Evolutionary conservation across 2,797 vertebrate genomes (phyloP).

Genomic region (Sparidentex hasta): DNA sequence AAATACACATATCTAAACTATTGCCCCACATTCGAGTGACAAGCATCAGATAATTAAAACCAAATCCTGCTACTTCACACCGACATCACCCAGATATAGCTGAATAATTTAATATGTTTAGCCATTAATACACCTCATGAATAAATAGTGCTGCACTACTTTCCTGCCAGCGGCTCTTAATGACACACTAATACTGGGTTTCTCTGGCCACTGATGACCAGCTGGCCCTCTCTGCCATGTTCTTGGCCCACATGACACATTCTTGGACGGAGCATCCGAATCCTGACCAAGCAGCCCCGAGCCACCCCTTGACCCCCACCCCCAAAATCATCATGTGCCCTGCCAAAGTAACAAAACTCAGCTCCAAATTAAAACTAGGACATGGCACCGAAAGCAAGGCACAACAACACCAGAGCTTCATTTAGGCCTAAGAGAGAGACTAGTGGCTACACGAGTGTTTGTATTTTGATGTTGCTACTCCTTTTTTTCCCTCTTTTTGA

Average conservation of each 20-base stretch:
- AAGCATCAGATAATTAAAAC: conserved; percentile 32
- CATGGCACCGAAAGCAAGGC: conserved; percentile 31
- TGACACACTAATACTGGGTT: conserved; percentile 35
- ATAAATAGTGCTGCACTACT: conserved; percentile 55
- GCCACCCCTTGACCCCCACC: conserved; percentile 31
- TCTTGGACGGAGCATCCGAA: conserved; percentile 56
- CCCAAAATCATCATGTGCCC: not conserved
- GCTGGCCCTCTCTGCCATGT: conserved; percentile 32
- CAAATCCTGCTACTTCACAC: conserved; percentile 21
- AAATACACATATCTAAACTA: conserved; percentile 9
- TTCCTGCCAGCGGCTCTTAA: conserved; percentile 46
- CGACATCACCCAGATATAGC: conserved; percentile 22
- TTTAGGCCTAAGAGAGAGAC: conserved; percentile 1
- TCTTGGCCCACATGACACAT: conserved; percentile 46
- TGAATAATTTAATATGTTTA: conserved; percentile 60
- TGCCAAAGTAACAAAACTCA: conserved; percentile 58
- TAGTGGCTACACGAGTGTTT: not conserved
- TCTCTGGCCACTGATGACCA: conserved; percentile 52
- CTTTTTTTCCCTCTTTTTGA: too few species aligned
- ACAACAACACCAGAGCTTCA: conserved; percentile 5
- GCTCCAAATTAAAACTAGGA: conserved; percentile 53
- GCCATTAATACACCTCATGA: conserved; percentile 59
- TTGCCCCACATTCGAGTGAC: conserved; percentile 8
- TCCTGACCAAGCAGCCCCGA: conserved; percentile 55
- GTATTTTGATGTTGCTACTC: conserved; percentile 25